Evolutionary conservation across 1,140 invertebrate species (phyloP).

Genomic region (Rhopalosiphum padi): DNA sequence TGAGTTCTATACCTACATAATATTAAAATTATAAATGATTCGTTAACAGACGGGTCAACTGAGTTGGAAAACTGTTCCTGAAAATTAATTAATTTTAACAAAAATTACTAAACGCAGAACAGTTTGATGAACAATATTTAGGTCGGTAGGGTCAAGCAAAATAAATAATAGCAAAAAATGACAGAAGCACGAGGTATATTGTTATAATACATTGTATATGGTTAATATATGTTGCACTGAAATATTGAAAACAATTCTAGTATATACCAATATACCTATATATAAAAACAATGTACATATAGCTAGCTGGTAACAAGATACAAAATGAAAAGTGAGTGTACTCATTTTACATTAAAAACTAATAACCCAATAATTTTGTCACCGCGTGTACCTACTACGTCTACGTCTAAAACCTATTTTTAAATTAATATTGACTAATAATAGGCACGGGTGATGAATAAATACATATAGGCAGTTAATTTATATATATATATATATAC

Average conservation of each 20-base stretch:
- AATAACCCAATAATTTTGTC: neutral
- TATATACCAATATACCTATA: neutral
- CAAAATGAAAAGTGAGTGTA: neutral
- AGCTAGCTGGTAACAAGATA: neutral
- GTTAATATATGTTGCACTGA: neutral
- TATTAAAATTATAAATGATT: neutral
- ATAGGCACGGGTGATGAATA: neutral
- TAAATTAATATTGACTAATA: neutral
- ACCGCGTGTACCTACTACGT: neutral
- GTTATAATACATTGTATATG: neutral
- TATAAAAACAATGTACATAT: neutral
- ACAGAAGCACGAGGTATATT: neutral
- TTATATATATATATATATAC: too few species aligned
- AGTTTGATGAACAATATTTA: conserved; percentile 34
- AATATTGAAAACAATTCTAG: neutral
- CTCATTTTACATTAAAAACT: neutral
- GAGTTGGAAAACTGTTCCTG: neutral
- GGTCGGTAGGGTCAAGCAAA: neutral
- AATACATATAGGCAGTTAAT: too few species aligned
- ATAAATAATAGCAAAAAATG: conserved; percentile 21
- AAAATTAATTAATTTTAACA: neutral
- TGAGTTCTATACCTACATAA: neutral
- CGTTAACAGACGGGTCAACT: neutral
- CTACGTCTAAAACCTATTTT: neutral
- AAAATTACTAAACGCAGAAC: neutral